A percentile compares a stretch with the other conserved stretches of the same genome.
phyloP scores from a whole-genome alignment of 2,113 vertebrate species.

The Mirounga angustirostris region DNA sequence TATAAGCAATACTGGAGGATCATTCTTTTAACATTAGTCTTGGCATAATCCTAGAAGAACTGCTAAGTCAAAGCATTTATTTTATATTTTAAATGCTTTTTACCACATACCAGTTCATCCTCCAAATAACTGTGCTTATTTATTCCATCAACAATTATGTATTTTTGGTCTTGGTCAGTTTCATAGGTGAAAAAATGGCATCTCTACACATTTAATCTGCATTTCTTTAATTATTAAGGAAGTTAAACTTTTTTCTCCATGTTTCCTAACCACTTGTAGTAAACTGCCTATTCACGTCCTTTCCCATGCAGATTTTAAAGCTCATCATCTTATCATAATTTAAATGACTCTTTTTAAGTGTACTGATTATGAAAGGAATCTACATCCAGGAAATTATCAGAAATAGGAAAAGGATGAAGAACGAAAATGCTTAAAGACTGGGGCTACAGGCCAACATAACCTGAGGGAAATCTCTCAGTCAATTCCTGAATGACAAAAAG shows the following conservation, averaged over 20 bases:
- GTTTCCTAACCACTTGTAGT: background rate
- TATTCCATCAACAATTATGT: background rate
- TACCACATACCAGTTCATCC: background rate
- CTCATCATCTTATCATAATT: background rate
- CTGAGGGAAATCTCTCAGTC: background rate
- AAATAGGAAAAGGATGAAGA: background rate
- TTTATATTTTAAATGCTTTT: background rate
- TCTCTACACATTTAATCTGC: background rate
- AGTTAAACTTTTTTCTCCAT: background rate
- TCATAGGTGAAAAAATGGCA: background rate
- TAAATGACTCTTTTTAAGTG: constrained; percentile 1
- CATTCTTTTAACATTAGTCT: background rate
- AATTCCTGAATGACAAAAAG: background rate
- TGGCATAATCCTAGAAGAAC: background rate
- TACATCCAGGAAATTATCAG: background rate
- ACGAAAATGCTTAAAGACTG: background rate
- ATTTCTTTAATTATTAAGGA: constrained; percentile 35
- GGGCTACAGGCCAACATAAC: background rate
- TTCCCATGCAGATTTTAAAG: constrained; percentile 19
- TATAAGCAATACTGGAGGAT: background rate
- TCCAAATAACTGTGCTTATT: background rate
- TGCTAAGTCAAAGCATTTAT: background rate
- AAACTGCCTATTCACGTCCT: background rate
- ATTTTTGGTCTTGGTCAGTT: background rate
- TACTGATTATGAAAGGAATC: background rate